Evolutionary conservation across 2,888 invertebrate species (phyloP).

Genomic region (Euzetes globulus): DNA sequence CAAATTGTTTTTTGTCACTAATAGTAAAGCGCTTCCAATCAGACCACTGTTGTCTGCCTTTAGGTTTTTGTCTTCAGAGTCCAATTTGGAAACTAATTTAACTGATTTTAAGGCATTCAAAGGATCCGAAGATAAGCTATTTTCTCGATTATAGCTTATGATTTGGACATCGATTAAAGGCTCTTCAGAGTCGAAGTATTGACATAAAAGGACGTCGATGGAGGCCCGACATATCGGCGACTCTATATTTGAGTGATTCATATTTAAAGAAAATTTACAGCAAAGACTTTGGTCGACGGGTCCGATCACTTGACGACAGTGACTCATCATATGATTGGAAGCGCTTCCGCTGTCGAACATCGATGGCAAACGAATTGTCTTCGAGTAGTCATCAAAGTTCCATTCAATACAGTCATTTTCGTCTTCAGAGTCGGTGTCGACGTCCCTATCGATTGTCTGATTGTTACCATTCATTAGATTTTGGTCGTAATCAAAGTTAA

Average conservation of each 20-base stretch:
- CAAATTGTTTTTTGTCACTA: not conserved
- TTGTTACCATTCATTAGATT: not conserved
- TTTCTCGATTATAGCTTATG: not conserved
- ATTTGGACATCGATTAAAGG: not conserved
- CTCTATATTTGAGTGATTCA: not conserved
- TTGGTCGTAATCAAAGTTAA: constrained; percentile 17
- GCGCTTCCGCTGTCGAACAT: not conserved
- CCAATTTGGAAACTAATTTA: not conserved
- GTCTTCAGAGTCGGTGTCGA: not conserved
- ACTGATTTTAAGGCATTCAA: not conserved
- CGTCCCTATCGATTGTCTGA: not conserved
- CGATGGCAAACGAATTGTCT: not conserved
- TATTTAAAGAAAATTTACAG: not conserved
- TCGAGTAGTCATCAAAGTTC: constrained; percentile 14
- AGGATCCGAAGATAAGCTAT: not conserved
- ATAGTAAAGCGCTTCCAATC: not conserved
- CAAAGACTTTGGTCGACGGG: constrained; percentile 15
- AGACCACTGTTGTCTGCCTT: not conserved
- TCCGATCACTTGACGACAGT: constrained; percentile 7
- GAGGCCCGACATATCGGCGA: not conserved
- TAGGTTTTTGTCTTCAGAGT: not conserved
- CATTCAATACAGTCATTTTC: not conserved
- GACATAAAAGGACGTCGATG: constrained; percentile 9
- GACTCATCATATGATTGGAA: not conserved
- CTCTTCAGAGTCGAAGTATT: not conserved